A percentile compares a stretch with the other conserved stretches of the same genome.
These are phyloP conservation scores for Cosmia pyralina DNA, from an alignment of 2,888 invertebrate species.

Conservation along the genomic window DNA sequence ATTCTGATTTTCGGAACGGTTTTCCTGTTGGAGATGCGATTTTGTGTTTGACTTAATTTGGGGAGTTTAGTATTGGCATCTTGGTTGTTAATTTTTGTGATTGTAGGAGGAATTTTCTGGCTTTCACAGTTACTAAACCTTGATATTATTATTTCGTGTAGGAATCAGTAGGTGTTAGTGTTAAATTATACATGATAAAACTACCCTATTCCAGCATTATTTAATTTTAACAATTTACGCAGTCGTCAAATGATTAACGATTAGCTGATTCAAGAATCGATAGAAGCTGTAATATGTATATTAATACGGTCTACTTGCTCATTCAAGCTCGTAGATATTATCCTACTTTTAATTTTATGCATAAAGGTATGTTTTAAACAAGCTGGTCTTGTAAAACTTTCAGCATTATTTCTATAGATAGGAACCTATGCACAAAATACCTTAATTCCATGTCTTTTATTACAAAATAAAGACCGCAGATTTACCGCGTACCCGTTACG, in stretches of 20 bases:
- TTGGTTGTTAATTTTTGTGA: slow-evolving; percentile 5
- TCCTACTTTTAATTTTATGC: background rate
- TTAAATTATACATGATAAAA: background rate
- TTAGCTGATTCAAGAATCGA: background rate
- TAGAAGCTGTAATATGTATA: background rate
- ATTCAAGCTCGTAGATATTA: background rate
- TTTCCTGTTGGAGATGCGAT: slow-evolving; percentile 62
- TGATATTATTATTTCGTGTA: background rate
- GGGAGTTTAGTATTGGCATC: slow-evolving; percentile 1
- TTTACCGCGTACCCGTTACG: slow-evolving; percentile 26
- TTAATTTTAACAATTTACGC: background rate
- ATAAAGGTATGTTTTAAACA: background rate
- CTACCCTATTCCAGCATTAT: background rate
- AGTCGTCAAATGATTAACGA: background rate
- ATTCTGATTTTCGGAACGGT: slow-evolving; percentile 77
- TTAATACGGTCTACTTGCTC: background rate
- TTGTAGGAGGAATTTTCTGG: background rate
- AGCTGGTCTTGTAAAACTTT: background rate
- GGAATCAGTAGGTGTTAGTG: background rate
- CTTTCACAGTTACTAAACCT: background rate
- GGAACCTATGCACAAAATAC: background rate
- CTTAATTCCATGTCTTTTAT: background rate
- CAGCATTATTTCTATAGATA: background rate
- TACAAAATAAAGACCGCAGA: slow-evolving; percentile 32
- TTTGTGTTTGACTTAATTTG: slow-evolving; percentile 68